phyloP scores from a whole-genome alignment of 2,797 vertebrate genomes.

The Clarias fuscus region DNA sequence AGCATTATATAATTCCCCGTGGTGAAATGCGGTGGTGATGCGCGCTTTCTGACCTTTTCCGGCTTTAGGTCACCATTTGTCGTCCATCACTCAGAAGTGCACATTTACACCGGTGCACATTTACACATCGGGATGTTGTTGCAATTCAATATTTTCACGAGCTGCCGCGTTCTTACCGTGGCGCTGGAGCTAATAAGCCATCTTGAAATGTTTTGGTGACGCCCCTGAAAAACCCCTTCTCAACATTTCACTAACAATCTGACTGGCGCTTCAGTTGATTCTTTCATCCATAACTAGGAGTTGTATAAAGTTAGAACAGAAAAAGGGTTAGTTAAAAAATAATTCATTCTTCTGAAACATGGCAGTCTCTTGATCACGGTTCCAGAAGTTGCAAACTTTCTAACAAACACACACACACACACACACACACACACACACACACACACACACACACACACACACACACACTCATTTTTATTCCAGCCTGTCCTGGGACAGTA shows the following conservation, averaged over 20 bases:
- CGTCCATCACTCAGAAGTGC: conserved; percentile 88
- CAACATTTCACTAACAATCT: conserved; percentile 69
- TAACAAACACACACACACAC: not conserved
- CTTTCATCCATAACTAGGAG: not conserved
- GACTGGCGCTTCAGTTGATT: conserved; percentile 66
- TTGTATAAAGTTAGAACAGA: not conserved
- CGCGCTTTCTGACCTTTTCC: not conserved
- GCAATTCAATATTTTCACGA: conserved; percentile 99
- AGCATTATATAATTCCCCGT: not conserved
- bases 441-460: not conserved
- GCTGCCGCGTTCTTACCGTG: conserved; percentile 92
- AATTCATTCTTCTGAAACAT: conserved; percentile 35
- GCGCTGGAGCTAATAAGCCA: conserved; percentile 86
- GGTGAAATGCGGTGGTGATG: not conserved
- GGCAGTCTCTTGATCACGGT: conserved; percentile 75
- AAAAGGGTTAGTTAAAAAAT: not conserved
- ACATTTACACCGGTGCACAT: conserved; percentile 60
- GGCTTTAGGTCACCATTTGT: conserved; percentile 80
- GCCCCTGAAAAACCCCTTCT: conserved; percentile 63
- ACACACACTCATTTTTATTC: conserved; percentile 8
- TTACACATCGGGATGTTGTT: conserved; percentile 83
- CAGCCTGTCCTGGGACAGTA: conserved; percentile 74
- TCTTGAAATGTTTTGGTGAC: conserved; percentile 82
- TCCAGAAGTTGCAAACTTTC: conserved; percentile 54
- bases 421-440: not conserved